Percentiles rank a stretch among this genome's conserved stretches.
These are phyloP conservation scores for Mastigias papua DNA, from an alignment of 30 jellyfish, hydroid and myxozoan species.

Conservation along the genomic window DNA sequence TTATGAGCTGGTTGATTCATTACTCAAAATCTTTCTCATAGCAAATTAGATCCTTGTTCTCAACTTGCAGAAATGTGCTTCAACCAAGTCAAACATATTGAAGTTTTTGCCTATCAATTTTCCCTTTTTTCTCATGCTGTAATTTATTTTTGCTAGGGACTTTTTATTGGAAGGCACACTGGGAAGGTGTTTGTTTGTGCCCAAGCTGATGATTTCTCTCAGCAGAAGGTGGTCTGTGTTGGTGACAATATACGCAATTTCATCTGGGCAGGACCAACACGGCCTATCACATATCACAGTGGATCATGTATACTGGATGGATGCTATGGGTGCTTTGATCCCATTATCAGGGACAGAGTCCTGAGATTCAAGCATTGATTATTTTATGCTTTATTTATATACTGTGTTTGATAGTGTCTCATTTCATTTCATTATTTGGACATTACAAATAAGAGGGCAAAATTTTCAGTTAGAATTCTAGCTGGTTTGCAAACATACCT, in stretches of 20 bases:
- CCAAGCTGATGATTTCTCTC: slow-evolving; percentile 97
- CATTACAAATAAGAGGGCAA: too few relatives aligned
- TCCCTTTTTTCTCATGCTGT: not conserved
- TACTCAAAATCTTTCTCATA: too few relatives aligned
- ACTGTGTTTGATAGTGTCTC: not conserved
- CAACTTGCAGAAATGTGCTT: too few relatives aligned
- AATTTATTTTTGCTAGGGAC: slow-evolving; percentile 72
- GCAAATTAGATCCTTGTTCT: too few relatives aligned
- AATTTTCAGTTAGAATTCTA: too few relatives aligned
- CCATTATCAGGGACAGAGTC: slow-evolving; percentile 86
- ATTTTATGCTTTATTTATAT: not conserved
- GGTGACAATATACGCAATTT: slow-evolving; percentile 80
- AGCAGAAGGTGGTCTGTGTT: slow-evolving; percentile 88
- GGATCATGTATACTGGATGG: slow-evolving; percentile 84
- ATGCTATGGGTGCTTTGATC: slow-evolving; percentile 98
- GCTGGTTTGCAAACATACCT: too few relatives aligned
- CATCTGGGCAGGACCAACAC: slow-evolving; percentile 94
- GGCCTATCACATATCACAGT: slow-evolving; percentile 83
- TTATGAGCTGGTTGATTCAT: too few relatives aligned
- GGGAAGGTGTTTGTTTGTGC: slow-evolving; percentile 94
- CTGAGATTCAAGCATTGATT: slow-evolving; percentile 74
- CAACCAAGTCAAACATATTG: too few relatives aligned
- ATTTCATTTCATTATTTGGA: too few relatives aligned
- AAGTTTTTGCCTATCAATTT: too few relatives aligned
- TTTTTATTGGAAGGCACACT: slow-evolving; percentile 81